These are phyloP conservation scores for Cricetomys ansorgei DNA, from an alignment of 2,113 vertebrate genomes.

Conservation along the genomic window DNA sequence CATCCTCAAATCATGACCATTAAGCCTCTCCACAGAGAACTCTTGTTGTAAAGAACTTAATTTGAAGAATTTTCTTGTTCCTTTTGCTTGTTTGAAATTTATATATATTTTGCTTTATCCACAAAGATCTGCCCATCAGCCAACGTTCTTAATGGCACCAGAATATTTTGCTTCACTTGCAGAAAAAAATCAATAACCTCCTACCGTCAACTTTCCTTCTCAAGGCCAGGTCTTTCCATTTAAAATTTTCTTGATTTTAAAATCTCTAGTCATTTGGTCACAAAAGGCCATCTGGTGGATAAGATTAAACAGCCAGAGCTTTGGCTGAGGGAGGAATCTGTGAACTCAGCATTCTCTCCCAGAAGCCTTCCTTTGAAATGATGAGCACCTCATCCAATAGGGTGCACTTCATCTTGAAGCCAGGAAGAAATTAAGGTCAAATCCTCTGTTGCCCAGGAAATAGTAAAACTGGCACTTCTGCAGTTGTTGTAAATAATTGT, in stretches of 20 bases:
- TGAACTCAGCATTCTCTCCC: conserved; percentile 51
- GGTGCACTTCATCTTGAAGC: conserved; percentile 24
- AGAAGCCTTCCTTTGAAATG: conserved; percentile 60
- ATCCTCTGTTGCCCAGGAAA: conserved; percentile 35
- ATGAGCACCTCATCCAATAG: background rate
- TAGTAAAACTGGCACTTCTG: background rate
- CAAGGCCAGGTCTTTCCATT: conserved; percentile 55
- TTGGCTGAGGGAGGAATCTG: conserved; percentile 46
- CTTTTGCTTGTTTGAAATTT: conserved; percentile 21
- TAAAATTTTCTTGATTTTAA: conserved; percentile 45
- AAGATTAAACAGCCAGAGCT: conserved; percentile 56
- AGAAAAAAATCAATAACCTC: conserved; percentile 29
- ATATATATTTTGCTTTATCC: background rate
- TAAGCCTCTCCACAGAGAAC: background rate
- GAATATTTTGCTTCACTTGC: background rate
- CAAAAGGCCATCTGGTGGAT: conserved; percentile 59
- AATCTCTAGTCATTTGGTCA: conserved; percentile 49
- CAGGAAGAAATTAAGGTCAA: conserved; percentile 21
- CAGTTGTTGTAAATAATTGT: background rate
- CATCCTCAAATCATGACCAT: background rate
- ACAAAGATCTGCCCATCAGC: background rate
- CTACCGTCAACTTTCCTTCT: conserved; percentile 42
- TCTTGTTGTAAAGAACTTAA: background rate
- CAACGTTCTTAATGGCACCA: background rate
- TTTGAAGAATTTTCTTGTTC: background rate